Percentiles rank a stretch among this genome's conserved stretches.
These are phyloP conservation scores for Pammene fasciana DNA, from an alignment of 2,888 invertebrate genomes.

Conservation along the genomic window DNA sequence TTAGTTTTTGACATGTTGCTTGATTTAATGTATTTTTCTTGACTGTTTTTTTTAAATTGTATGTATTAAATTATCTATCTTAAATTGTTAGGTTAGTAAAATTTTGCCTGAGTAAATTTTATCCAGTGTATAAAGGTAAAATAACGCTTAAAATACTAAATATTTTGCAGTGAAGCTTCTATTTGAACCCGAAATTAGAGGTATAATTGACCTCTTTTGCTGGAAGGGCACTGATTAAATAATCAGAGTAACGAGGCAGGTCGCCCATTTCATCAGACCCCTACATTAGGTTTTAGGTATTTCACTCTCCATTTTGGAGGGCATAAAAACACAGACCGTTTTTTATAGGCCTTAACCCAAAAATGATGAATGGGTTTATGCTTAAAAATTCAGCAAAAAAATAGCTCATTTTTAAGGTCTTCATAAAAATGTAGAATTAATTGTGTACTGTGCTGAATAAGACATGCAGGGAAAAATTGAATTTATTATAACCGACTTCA, in stretches of 20 bases:
- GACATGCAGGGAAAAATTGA: background rate
- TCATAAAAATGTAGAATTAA: slow-evolving; percentile 6
- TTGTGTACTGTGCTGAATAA: background rate
- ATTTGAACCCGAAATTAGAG: background rate
- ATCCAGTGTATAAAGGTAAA: no score
- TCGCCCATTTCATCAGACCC: slow-evolving; percentile 1
- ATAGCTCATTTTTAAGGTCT: slow-evolving; percentile 7
- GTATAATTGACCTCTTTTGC: slow-evolving; percentile 5
- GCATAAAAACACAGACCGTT: slow-evolving; percentile 12
- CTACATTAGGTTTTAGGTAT: slow-evolving; percentile 12
- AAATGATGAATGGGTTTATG: slow-evolving; percentile 27
- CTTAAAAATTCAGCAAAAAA: slow-evolving; percentile 23
- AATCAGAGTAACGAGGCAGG: background rate
- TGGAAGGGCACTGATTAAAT: slow-evolving; percentile 2
- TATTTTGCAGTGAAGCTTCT: background rate
- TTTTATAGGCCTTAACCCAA: slow-evolving; percentile 15
- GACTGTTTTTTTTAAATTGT: no score
- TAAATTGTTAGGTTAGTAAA: no score
- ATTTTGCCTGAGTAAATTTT: no score
- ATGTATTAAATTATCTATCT: no score
- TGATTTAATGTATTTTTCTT: no score
- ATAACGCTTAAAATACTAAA: no score
- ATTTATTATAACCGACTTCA: background rate
- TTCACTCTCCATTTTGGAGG: slow-evolving; percentile 6
- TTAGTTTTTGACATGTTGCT: no score